Evolutionary conservation across 2,888 invertebrate species (phyloP), one percentile per base, ranked within the genome.

Genomic region (Sinelater perroti): DNA sequence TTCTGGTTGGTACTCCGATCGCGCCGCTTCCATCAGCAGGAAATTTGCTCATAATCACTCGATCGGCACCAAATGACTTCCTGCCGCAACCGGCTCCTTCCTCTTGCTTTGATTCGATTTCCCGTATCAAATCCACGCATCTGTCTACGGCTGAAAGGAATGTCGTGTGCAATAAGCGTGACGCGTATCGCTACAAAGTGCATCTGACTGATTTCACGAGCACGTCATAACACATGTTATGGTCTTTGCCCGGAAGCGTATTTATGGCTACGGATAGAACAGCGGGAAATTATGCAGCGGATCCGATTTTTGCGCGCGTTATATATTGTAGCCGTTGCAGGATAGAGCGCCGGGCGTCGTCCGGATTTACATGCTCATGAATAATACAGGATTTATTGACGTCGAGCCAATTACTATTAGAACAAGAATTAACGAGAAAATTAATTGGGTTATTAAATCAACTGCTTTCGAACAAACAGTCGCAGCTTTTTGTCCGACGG

Each of bases 81-180:
- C 17, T 35, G 16, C 35, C 18, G n/a, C n/a, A 35, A 35, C 35
- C 35, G 18, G 35, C 18, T 35, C 14, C 35, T 35, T 35, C 35
- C 35, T 35, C 16, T 35, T 14, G 35, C 35, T 35, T 35, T 35
- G 35, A 35, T 35, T 35, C 35, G 35, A 5, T 35, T 35, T 35
- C 35, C 35, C 35, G 18, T 35, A 35, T 35, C 35, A 35, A 16
- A 14, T 35, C 18, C 35, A 35, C 35, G 35, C 35, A 35, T 35
- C 35, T 35, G 35, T 35, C 35, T 35, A 35, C 35, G 18, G 18
- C 35, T 45, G 30, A 45, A 45, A 20, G 28, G 45, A 45, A 45
- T 45, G 45, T 45, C 45, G 30, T 30, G 30, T 30, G 45, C 30
- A 45, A 45, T 17, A 30, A 45, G 30, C 30, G 45, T 45, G 30